Percentiles rank a stretch among this genome's conserved stretches.
Evolutionary conservation across 2,113 vertebrate genomes (phyloP).

Genomic region (Motacilla tschutschensis): DNA sequence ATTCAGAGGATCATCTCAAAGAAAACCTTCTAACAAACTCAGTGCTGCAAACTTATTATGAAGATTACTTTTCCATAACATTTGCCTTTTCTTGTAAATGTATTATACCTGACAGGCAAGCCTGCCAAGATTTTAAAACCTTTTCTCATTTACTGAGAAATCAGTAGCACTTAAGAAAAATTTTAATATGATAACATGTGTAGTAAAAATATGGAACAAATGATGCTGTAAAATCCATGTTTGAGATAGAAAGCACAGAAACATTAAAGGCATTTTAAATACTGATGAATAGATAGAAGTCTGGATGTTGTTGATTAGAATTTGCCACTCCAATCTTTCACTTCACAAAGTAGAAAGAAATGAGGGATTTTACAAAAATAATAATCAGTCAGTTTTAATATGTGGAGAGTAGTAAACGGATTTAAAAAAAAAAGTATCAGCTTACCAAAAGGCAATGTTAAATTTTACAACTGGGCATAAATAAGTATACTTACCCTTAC

Average conservation of each 20-base stretch:
- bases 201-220: neutral
- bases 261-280: neutral
- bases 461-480: neutral
- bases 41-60: neutral
- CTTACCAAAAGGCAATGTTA: neutral
- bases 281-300: neutral
- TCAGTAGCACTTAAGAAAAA: neutral
- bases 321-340: neutral
- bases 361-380: neutral
- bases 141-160: neutral
- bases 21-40: neutral
- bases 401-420: neutral
- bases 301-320: neutral
- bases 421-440: fast-evolving
- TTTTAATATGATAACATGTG: neutral
- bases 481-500: fast-evolving
- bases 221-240: neutral
- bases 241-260: neutral
- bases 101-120: neutral
- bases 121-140: neutral
- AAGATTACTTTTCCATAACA: neutral
- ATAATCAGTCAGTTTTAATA: neutral
- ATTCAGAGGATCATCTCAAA: neutral
- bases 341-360: neutral
- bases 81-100: neutral